Base-by-base conservation (phyloP, 2,888 invertebrate genomes). In the Noctua janthe region DNA sequence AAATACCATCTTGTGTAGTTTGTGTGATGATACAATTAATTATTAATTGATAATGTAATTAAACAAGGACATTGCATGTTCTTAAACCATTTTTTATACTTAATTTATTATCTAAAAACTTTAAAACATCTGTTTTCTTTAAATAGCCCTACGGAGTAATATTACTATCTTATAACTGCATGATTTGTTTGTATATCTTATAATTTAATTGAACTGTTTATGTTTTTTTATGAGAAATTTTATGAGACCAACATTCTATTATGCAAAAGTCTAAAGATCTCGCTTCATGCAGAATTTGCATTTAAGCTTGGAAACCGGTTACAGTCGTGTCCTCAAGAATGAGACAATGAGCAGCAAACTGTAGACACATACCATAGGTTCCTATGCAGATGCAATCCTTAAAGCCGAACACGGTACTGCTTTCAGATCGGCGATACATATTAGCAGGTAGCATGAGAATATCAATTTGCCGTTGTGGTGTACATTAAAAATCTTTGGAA, bases 261-360 rank as follows among this genome's bases (percentile, higher is more conserved):
- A 29, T 17, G 64, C 35, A 20, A 64, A 35, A 8, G 17, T 17
- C 8, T 17, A 35, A 64, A 17, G 35, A 64, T 64, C 8, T 35
- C 64, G 8, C 35, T 17, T 39, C 39, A 5, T 39, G 8, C 62
- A 64, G 15, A 35, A 35, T 64, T 64, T 15, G 62, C 29, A 17
- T 64, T 64, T 64, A 35, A 17, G 1, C 20, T 64, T 35, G 1
- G 35, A 20, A 64, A 64, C 35, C 35, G 64, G 35, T 35, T 10
- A 64, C 64, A 10, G 59, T 13, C 2, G 29, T 75, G 71, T 72
- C 51, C 77, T 74, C 56, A n/a, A 23, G 15, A 43, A 76, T 47
- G 23, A 74, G 51, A 64, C 67, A n/a, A 35, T n/a, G 54, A 51
- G 35, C 66, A 47, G 51, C 29, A 62, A 47, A 80, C 49, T 62